Evolutionary conservation across 2,888 invertebrate genomes (phyloP).

Genomic region (Xestia rhomboidea): DNA sequence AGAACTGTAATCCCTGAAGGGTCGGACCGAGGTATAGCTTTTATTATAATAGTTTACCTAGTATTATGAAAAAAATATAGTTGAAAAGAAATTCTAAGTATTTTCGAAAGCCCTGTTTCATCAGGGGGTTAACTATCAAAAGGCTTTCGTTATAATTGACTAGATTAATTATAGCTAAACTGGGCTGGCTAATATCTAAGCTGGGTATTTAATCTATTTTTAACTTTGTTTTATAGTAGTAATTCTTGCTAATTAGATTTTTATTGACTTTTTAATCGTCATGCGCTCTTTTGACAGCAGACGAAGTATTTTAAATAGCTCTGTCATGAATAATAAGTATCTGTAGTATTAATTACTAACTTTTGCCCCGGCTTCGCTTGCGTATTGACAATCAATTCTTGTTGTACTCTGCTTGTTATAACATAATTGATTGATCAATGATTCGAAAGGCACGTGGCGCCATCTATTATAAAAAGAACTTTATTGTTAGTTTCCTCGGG

Average conservation of each 20-base stretch:
- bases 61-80: background rate
- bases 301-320: background rate
- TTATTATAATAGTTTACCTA: background rate
- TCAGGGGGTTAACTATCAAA: slow-evolving; percentile 5
- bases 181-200: too few species aligned
- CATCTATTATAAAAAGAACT: too few species aligned
- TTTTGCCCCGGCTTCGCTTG: too few species aligned
- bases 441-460: too few species aligned
- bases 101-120: background rate
- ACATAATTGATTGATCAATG: too few species aligned
- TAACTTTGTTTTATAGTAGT: background rate
- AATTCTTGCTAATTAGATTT: background rate
- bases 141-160: slow-evolving; percentile 17
- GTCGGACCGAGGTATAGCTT: background rate
- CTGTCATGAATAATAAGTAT: too few species aligned
- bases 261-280: background rate
- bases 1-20: background rate
- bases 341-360: too few species aligned
- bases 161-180: slow-evolving; percentile 30
- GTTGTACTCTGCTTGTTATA: too few species aligned
- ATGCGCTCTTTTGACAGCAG: background rate
- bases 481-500: too few species aligned
- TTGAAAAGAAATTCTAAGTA: background rate
- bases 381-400: too few species aligned
- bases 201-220: slow-evolving; percentile 13